These are phyloP conservation scores for Geotrypetes seraphini DNA, from an alignment of 2,797 vertebrate genomes.

Conservation along the genomic window DNA sequence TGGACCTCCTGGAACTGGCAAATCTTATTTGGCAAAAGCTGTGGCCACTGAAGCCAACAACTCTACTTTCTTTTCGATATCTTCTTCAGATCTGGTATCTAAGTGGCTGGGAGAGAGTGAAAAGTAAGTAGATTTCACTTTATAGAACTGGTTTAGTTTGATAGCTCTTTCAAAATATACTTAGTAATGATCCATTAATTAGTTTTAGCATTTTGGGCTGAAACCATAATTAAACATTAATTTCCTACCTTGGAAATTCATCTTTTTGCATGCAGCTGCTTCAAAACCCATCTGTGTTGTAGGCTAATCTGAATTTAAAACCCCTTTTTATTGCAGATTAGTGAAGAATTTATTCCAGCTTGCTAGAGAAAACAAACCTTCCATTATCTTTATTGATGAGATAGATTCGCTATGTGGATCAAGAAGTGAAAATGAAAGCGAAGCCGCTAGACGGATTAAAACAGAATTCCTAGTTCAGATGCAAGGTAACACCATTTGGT, in stretches of 20 bases:
- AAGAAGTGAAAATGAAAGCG: conserved; percentile 94
- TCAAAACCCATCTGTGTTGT: not conserved
- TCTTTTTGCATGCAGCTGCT: not conserved
- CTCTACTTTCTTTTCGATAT: conserved; percentile 95
- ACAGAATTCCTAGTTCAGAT: conserved; percentile 97
- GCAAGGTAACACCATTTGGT: no score
- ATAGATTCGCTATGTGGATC: conserved; percentile 93
- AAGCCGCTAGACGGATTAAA: conserved; percentile 92
- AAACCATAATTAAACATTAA: not conserved
- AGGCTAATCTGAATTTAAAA: not conserved
- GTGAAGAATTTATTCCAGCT: conserved; percentile 93
- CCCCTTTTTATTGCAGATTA: conserved; percentile 56
- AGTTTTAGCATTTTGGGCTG: not conserved
- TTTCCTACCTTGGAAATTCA: not conserved
- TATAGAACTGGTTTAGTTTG: no score
- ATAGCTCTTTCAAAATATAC: no score
- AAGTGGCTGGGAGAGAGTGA: conserved; percentile 98
- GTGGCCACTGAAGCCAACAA: conserved; percentile 97
- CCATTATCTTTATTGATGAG: conserved; percentile 97
- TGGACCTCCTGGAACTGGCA: conserved; percentile 94
- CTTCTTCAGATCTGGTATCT: conserved; percentile 93
- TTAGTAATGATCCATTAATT: no score
- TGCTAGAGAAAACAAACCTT: conserved; percentile 89
- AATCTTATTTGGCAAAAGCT: conserved; percentile 96
- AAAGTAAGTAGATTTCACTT: conserved; percentile 82